Evolutionary conservation across 2,797 vertebrate species (phyloP).

Genomic region (Urosaurus nigricauda): DNA sequence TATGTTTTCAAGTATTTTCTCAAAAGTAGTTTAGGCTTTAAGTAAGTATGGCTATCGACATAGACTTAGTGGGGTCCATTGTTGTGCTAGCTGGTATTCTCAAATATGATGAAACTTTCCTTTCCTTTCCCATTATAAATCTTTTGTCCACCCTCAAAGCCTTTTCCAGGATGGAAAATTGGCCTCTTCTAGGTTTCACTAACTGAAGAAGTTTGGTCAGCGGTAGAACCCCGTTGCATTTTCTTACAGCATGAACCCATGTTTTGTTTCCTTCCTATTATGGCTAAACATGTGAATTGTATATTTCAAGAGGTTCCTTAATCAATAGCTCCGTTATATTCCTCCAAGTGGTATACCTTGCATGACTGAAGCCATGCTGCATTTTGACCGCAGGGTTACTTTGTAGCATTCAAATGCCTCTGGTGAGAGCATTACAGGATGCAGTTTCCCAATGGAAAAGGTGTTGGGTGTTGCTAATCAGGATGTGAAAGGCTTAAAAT

Average conservation of each 20-base stretch:
- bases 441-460: constrained; percentile 30
- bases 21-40: not conserved
- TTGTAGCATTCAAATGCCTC: constrained; percentile 14
- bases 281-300: not conserved
- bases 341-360: not conserved
- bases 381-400: not conserved
- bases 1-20: not conserved
- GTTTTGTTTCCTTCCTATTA: not conserved
- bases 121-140: not conserved
- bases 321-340: not conserved
- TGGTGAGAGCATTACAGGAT: constrained; percentile 2
- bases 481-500: constrained; percentile 43
- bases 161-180: not conserved
- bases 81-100: not conserved
- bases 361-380: not conserved
- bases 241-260: not conserved
- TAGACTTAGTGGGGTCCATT: not conserved
- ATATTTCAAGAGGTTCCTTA: not conserved
- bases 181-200: not conserved
- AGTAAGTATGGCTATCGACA: not conserved
- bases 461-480: constrained; percentile 38
- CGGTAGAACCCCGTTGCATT: not conserved
- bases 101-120: not conserved
- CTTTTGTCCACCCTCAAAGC: not conserved
- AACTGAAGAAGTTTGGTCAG: not conserved